Evolutionary conservation across 2,888 invertebrate species (phyloP).

Genomic region (Clistopyga incitator): DNA sequence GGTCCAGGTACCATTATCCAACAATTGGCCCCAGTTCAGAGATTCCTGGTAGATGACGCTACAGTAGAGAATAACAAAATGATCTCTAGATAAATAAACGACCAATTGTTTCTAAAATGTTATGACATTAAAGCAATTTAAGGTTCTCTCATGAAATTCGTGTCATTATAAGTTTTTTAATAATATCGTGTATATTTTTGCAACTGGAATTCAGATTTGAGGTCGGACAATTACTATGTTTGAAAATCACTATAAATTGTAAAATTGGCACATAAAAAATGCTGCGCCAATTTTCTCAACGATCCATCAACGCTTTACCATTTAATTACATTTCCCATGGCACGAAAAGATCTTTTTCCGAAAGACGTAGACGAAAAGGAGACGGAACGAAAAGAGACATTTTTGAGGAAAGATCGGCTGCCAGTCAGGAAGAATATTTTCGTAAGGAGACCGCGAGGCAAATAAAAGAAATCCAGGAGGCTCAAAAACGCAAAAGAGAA

Average conservation of each 20-base stretch:
- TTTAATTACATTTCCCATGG: constrained; percentile 22
- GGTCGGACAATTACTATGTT: background rate
- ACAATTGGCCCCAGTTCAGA: constrained; percentile 74
- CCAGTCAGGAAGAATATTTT: constrained; percentile 80
- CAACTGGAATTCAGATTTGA: background rate
- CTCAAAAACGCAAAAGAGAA: constrained; percentile 45
- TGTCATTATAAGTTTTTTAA: background rate
- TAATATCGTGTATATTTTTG: background rate
- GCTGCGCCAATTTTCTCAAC: constrained; percentile 50
- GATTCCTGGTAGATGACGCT: constrained; percentile 73
- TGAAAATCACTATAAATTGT: background rate
- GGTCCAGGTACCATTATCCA: constrained; percentile 79
- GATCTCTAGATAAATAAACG: background rate
- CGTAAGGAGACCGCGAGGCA: constrained; percentile 77
- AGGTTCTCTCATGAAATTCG: background rate
- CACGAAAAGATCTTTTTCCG: constrained; percentile 69
- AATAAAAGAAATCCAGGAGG: constrained; percentile 70
- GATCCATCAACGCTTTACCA: constrained; percentile 26
- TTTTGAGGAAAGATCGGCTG: constrained; percentile 78
- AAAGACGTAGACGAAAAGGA: constrained; percentile 77
- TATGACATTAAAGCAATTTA: background rate
- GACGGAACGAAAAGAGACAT: constrained; percentile 78
- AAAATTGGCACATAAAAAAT: constrained; percentile 22
- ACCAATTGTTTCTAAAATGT: constrained; percentile 30
- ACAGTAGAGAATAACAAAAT: background rate